Evolutionary conservation across 2,888 invertebrate genomes (phyloP).

Genomic region (Clanis bilineata): DNA sequence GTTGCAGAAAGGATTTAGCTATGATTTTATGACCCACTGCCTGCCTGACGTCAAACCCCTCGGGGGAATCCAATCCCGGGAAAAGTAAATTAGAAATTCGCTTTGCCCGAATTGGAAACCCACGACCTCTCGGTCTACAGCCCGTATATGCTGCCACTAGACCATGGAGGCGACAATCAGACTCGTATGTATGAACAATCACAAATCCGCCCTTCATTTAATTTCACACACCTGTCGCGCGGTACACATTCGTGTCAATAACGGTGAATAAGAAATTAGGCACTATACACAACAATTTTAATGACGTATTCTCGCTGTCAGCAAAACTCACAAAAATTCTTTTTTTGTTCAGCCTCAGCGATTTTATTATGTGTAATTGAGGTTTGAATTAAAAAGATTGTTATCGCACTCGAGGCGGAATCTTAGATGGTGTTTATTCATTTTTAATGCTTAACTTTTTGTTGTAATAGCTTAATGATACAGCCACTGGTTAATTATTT

Average conservation of each 20-base stretch:
- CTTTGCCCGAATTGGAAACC: too few relatives aligned
- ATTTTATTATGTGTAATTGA: constrained; percentile 45
- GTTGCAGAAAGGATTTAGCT: too few relatives aligned
- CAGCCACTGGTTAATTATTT: constrained; percentile 56
- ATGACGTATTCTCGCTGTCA: constrained; percentile 18
- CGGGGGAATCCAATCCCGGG: too few relatives aligned
- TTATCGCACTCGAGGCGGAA: constrained; percentile 45
- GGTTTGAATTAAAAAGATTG: constrained; percentile 46
- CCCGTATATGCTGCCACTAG: too few relatives aligned
- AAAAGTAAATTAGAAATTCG: too few relatives aligned
- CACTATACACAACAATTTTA: constrained; percentile 6
- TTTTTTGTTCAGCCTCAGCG: constrained; percentile 20
- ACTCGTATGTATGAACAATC: neutral
- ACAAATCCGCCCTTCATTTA: neutral
- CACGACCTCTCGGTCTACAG: too few relatives aligned
- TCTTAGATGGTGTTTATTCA: constrained; percentile 63
- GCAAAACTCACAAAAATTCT: constrained; percentile 17
- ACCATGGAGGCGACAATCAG: too few relatives aligned
- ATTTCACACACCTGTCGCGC: neutral
- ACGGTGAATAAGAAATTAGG: constrained; percentile 17
- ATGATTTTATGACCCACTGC: too few relatives aligned
- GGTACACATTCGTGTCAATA: neutral
- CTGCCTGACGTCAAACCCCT: too few relatives aligned
- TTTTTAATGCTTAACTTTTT: constrained; percentile 63
- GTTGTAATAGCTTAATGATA: constrained; percentile 61